Conservation (phyloP, 2,113 vertebrate genomes). For the Turnix velox region DNA sequence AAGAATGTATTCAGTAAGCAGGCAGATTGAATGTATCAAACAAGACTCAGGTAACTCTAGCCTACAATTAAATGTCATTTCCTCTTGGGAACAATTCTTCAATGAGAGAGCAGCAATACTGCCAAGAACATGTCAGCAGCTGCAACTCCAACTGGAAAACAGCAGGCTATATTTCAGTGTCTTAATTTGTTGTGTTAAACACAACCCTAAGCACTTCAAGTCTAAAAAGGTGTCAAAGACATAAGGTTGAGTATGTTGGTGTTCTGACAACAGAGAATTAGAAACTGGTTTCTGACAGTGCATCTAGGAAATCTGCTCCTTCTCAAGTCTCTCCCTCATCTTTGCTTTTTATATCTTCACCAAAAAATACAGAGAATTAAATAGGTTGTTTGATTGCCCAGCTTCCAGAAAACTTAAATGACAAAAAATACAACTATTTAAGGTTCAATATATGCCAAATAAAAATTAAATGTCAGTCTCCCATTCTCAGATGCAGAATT, state of each 20-base stretch:
- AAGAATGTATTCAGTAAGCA: conserved; percentile 15
- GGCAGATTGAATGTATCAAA: conserved; percentile 31
- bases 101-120: background rate
- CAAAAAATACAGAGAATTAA: background rate
- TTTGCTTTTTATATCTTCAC: background rate
- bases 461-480: conserved; percentile 51
- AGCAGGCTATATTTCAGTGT: conserved; percentile 34
- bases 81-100: conserved; percentile 49
- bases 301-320: background rate
- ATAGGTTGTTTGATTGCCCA: background rate
- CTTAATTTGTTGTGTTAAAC: conserved; percentile 57
- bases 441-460: conserved; percentile 49
- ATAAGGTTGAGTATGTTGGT: background rate
- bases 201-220: background rate
- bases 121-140: conserved; percentile 29
- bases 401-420: conserved; percentile 17
- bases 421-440: conserved; percentile 36
- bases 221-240: conserved; percentile 1
- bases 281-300: background rate
- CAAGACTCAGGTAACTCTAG: conserved; percentile 26
- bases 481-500: conserved; percentile 29
- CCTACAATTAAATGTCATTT: conserved; percentile 62
- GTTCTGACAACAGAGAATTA: background rate
- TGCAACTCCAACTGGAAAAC: conserved; percentile 25
- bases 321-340: background rate